Percentiles rank a stretch among this genome's conserved stretches.
phyloP scores from a whole-genome alignment of 2,113 vertebrate species.

The Hyperoodon ampullatus region DNA sequence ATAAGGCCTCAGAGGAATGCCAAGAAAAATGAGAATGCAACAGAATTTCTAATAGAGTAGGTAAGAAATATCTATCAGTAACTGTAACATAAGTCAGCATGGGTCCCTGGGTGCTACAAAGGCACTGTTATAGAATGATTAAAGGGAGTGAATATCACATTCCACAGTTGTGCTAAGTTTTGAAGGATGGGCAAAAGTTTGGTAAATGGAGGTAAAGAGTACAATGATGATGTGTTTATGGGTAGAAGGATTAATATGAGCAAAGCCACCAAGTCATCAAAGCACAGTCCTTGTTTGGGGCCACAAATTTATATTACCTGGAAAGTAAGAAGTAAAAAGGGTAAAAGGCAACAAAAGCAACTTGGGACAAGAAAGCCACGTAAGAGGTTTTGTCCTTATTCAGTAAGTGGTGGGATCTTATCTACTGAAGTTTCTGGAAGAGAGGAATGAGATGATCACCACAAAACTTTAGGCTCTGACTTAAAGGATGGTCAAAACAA shows the following conservation, averaged over 20 bases:
- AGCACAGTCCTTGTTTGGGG: not conserved
- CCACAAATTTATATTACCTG: not conserved
- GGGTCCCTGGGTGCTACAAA: not conserved
- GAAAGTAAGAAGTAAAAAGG: not conserved
- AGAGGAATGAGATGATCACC: not conserved
- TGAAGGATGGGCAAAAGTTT: not conserved
- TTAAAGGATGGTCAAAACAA: not conserved
- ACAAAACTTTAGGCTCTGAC: not conserved
- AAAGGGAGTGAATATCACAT: not conserved
- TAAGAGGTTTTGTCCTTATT: not conserved
- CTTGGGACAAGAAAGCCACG: not conserved
- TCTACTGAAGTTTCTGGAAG: not conserved
- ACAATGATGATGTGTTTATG: not conserved
- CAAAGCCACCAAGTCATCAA: not conserved
- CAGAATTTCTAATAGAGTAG: no score
- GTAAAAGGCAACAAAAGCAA: not conserved
- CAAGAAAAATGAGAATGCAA: not conserved
- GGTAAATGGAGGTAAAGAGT: not conserved
- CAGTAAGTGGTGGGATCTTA: not conserved
- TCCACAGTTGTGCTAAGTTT: not conserved
- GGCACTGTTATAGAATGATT: not conserved
- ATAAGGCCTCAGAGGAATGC: not conserved
- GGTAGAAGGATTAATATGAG: not conserved
- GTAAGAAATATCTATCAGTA: not conserved
- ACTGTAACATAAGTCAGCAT: not conserved